Conservation (phyloP, 2,888 invertebrate species). For the Caenorhabditis sp. region DNA sequence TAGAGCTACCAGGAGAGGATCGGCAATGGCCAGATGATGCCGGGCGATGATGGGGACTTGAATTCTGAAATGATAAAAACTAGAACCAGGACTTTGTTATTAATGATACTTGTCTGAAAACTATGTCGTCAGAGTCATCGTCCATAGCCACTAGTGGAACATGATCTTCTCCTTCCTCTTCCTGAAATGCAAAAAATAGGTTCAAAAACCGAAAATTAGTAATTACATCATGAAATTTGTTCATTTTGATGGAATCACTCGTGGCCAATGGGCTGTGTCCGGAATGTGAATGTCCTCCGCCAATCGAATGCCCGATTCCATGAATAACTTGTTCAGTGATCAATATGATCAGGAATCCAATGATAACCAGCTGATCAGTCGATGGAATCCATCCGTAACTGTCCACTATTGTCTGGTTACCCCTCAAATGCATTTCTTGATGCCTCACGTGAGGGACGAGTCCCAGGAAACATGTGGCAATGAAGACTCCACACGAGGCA, state of each 20-base stretch:
- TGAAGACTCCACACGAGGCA: slow-evolving; percentile 86
- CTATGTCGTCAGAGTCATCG: slow-evolving; percentile 75
- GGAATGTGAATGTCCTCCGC: slow-evolving; percentile 43
- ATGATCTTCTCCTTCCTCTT: slow-evolving; percentile 66
- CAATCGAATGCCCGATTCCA: slow-evolving; percentile 59
- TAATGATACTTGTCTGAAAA: slow-evolving; percentile 72
- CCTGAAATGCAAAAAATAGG: slow-evolving; percentile 49
- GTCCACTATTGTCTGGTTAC: slow-evolving; percentile 36
- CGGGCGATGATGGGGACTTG: slow-evolving; percentile 41
- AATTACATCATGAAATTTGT: slow-evolving; percentile 53
- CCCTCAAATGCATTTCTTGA: slow-evolving; percentile 74
- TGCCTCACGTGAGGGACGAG: slow-evolving; percentile 85
- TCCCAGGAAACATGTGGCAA: slow-evolving; percentile 86
- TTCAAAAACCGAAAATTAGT: neutral
- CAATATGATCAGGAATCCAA: slow-evolving; percentile 80
- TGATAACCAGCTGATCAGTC: slow-evolving; percentile 78
- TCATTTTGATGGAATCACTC: slow-evolving; percentile 51
- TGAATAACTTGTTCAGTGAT: slow-evolving; percentile 78
- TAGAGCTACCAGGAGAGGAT: slow-evolving; percentile 19
- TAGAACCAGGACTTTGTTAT: neutral
- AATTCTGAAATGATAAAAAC: slow-evolving; percentile 14
- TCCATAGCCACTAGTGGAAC: slow-evolving; percentile 67
- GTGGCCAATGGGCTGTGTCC: slow-evolving; percentile 38
- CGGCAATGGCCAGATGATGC: slow-evolving; percentile 28
- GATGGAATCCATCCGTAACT: slow-evolving; percentile 48